These are phyloP conservation scores for Drosophila parvula DNA, from an alignment of 1,140 invertebrate genomes.

Conservation along the genomic window DNA sequence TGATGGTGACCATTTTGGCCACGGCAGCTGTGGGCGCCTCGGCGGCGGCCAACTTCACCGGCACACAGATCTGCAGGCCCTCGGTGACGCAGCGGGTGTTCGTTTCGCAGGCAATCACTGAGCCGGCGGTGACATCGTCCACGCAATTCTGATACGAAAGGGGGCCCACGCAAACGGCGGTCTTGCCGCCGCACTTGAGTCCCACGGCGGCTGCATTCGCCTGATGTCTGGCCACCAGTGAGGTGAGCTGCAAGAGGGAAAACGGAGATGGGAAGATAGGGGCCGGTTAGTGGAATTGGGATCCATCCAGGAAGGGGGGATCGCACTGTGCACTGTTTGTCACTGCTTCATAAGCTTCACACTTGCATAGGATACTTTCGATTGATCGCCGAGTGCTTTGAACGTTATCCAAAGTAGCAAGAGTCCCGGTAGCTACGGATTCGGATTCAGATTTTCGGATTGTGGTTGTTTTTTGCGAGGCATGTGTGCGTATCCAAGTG, in stretches of 20 bases:
- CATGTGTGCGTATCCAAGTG: conserved; percentile 66
- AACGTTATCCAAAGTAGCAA: conserved; percentile 75
- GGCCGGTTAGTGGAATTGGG: conserved; percentile 33
- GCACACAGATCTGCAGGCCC: conserved; percentile 72
- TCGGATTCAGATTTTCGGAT: conserved; percentile 10
- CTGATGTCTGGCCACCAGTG: conserved; percentile 49
- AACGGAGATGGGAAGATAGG: not conserved
- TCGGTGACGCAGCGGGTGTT: conserved; percentile 74
- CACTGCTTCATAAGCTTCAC: conserved; percentile 58
- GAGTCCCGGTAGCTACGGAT: conserved; percentile 71
- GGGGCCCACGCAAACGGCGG: conserved; percentile 68
- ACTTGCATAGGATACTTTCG: conserved; percentile 76
- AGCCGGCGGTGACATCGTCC: conserved; percentile 48
- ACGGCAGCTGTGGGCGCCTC: conserved; percentile 53
- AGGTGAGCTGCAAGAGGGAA: conserved; percentile 46
- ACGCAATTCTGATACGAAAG: conserved; percentile 59
- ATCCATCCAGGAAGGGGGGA: not conserved
- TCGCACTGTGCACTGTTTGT: conserved; percentile 51
- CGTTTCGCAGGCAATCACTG: conserved; percentile 37
- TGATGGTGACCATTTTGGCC: conserved; percentile 59
- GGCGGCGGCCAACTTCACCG: conserved; percentile 42
- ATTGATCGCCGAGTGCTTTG: conserved; percentile 70
- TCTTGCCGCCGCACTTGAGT: conserved; percentile 64
- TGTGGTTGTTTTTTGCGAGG: conserved; percentile 39
- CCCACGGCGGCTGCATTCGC: conserved; percentile 43